Evolutionary conservation across 2,113 vertebrate species (phyloP).

Genomic region (Sylvia atricapilla): DNA sequence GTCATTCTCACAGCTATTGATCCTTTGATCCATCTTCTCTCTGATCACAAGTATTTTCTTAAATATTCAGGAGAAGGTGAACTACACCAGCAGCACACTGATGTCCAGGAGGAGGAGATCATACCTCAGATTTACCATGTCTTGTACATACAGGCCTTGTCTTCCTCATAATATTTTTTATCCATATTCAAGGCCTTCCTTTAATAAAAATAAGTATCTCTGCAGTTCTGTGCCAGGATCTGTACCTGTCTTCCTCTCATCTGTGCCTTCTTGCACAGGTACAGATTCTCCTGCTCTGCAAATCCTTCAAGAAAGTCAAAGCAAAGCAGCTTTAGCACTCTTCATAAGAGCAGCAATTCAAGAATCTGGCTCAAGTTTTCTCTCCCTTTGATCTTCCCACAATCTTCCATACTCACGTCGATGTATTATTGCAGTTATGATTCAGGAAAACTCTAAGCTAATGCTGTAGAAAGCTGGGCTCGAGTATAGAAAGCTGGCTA

Average conservation of each 20-base stretch:
- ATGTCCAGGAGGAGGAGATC: neutral
- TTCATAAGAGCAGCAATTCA: neutral
- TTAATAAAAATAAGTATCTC: neutral
- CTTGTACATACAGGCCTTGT: neutral
- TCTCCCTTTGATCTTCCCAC: neutral
- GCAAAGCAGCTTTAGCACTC: neutral
- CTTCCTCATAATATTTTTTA: neutral
- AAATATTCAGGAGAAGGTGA: neutral
- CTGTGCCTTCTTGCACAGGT: neutral
- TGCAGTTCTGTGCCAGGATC: neutral
- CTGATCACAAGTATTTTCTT: neutral
- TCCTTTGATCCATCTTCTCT: neutral
- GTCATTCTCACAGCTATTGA: neutral
- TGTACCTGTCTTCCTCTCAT: neutral
- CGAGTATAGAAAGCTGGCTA: no score
- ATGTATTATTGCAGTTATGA: neutral
- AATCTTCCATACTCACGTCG: neutral
- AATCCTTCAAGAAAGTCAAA: neutral
- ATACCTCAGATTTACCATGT: neutral
- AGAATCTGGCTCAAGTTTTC: neutral
- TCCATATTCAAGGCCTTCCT: neutral
- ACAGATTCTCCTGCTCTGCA: neutral
- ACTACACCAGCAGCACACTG: neutral
- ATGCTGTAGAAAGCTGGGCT: neutral
- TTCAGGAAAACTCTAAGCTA: neutral